These are phyloP conservation scores for Opisthograptis luteolata DNA, from an alignment of 2,888 invertebrate genomes.

Conservation along the genomic window DNA sequence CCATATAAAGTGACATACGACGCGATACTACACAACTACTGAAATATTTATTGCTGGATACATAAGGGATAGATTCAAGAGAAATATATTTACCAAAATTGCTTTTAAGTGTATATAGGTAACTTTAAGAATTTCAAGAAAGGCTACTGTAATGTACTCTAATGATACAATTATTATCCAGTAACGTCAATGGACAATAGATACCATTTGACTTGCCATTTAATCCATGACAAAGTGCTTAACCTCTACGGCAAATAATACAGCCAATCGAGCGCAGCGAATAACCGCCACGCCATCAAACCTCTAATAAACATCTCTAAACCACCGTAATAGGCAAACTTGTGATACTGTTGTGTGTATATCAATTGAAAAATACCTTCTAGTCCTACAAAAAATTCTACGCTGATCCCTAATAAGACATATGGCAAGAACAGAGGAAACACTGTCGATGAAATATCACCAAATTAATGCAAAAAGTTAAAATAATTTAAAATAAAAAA, in stretches of 20 bases:
- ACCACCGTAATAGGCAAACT: conserved; percentile 76
- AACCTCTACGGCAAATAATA: conserved; percentile 80
- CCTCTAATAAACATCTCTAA: conserved; percentile 76
- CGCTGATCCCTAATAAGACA: conserved; percentile 78
- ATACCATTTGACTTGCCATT: conserved; percentile 82
- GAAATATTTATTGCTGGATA: conserved; percentile 84
- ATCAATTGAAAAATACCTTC: conserved; percentile 77
- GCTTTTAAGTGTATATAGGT: conserved; percentile 82
- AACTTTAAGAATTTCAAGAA: conserved; percentile 83
- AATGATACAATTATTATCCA: conserved; percentile 84
- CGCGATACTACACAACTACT: conserved; percentile 79
- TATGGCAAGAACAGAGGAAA: conserved; percentile 83
- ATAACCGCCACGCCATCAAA: conserved; percentile 63
- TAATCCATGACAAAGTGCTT: conserved; percentile 77
- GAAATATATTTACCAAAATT: conserved; percentile 83
- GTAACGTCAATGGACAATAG: conserved; percentile 83
- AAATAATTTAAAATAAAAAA: conserved; percentile 59
- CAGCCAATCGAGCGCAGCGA: conserved; percentile 69
- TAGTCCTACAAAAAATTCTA: conserved; percentile 76
- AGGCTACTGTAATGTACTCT: conserved; percentile 84
- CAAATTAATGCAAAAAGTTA: conserved; percentile 59
- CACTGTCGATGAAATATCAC: conserved; percentile 69
- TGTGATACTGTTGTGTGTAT: conserved; percentile 80
- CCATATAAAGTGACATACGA: conserved; percentile 59
- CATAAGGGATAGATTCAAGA: conserved; percentile 83